phyloP scores from a whole-genome alignment of 2,888 invertebrate genomes.

The Eupithecia pulchellata region DNA sequence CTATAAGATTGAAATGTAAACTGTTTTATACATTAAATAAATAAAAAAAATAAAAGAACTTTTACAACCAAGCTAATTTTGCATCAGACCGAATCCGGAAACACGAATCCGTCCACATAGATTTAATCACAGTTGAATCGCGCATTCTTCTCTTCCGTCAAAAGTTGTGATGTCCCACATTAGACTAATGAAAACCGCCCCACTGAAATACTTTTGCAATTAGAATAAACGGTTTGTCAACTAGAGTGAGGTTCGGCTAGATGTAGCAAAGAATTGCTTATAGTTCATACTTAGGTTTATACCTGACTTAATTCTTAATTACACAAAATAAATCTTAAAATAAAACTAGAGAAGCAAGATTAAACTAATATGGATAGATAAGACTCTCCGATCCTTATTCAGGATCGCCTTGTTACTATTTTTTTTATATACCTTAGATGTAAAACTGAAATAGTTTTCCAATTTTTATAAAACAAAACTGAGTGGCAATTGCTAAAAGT shows the following conservation, averaged over 20 bases:
- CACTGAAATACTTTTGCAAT: conserved; percentile 68
- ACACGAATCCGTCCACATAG: background rate
- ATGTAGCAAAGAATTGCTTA: conserved; percentile 6
- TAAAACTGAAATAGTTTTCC: background rate
- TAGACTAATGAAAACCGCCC: conserved; percentile 66
- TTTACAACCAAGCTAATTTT: background rate
- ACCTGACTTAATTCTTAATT: background rate
- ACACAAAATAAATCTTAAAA: background rate
- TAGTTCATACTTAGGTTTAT: background rate
- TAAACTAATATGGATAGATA: too few relatives aligned
- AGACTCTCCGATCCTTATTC: too few relatives aligned
- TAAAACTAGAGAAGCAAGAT: too few relatives aligned
- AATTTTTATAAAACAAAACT: too few relatives aligned
- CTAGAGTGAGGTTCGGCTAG: conserved; percentile 9
- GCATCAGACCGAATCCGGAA: background rate
- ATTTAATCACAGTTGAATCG: conserved; percentile 52
- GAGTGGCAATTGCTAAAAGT: too few relatives aligned
- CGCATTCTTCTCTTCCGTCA: conserved; percentile 45
- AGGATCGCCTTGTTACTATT: too few relatives aligned
- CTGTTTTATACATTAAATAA: too few relatives aligned
- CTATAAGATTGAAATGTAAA: too few relatives aligned
- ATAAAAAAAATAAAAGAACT: background rate
- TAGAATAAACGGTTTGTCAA: conserved; percentile 61
- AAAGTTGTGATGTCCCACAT: conserved; percentile 54
- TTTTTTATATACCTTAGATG: too few relatives aligned